Evolutionary conservation across 2,888 invertebrate species (phyloP).

Genomic region (Quadriops clusia): DNA sequence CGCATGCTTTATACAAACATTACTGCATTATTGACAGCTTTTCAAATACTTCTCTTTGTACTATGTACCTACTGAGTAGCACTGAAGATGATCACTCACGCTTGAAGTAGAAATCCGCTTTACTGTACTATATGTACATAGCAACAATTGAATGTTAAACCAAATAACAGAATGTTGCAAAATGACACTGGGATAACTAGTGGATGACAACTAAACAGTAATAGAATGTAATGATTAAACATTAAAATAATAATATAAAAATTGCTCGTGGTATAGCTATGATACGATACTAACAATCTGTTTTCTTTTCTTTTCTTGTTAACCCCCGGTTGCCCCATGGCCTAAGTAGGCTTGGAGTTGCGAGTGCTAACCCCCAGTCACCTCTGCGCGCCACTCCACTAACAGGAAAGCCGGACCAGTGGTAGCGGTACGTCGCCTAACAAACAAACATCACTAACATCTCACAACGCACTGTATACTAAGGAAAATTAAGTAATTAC

Average conservation of each 20-base stretch:
- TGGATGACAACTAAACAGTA: neutral
- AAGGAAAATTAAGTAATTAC: slow-evolving; percentile 6
- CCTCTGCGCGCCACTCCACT: slow-evolving; percentile 34
- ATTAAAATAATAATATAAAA: slow-evolving; percentile 12
- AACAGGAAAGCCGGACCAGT: slow-evolving; percentile 30
- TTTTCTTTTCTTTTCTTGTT: slow-evolving; percentile 39
- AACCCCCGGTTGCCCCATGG: slow-evolving; percentile 37
- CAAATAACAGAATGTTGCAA: no score
- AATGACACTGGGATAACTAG: no score
- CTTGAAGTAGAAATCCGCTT: neutral
- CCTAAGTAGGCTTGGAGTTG: slow-evolving; percentile 60
- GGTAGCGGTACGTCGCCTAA: slow-evolving; percentile 37
- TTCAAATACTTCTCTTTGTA: slow-evolving; percentile 5
- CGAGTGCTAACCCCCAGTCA: slow-evolving; percentile 53
- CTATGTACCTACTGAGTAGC: slow-evolving; percentile 6
- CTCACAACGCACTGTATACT: slow-evolving; percentile 17
- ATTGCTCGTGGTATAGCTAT: slow-evolving; percentile 25
- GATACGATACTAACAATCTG: slow-evolving; percentile 36
- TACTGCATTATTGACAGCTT: slow-evolving; percentile 2
- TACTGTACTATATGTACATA: no score
- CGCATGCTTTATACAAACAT: slow-evolving; percentile 3
- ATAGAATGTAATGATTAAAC: slow-evolving; percentile 1
- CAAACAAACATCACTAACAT: slow-evolving; percentile 35
- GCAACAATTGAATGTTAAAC: no score
- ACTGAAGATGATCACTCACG: neutral